These are phyloP conservation scores for Acleris literana DNA, from an alignment of 2,888 invertebrate genomes.

Conservation along the genomic window DNA sequence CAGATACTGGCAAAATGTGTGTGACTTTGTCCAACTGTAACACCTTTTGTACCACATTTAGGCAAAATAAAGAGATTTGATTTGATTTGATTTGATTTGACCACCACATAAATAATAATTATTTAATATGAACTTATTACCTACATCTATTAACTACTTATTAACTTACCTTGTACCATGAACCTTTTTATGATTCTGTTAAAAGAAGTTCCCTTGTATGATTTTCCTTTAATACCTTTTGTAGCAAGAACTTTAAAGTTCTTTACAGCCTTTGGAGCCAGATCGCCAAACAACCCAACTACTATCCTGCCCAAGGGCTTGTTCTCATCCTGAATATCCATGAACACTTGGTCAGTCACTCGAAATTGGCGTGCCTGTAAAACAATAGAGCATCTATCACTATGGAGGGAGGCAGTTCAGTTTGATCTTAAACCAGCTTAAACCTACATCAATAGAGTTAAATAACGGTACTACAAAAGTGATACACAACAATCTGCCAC, in stretches of 20 bases:
- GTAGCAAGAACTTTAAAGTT: slow-evolving; percentile 94
- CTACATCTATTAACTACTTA: too few species aligned
- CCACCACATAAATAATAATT: too few species aligned
- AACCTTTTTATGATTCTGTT: slow-evolving; percentile 94
- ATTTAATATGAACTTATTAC: too few species aligned
- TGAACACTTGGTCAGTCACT: slow-evolving; percentile 91
- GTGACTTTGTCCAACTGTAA: too few species aligned
- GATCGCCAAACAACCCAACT: slow-evolving; percentile 94
- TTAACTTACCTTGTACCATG: slow-evolving; percentile 92
- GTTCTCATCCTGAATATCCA: slow-evolving; percentile 90
- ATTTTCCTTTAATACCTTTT: slow-evolving; percentile 88
- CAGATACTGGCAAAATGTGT: too few species aligned
- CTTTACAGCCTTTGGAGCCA: slow-evolving; percentile 92
- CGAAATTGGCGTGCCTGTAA: slow-evolving; percentile 85
- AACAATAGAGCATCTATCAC: slow-evolving; percentile 14
- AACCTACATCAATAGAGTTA: slow-evolving; percentile 47
- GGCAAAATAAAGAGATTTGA: too few species aligned
- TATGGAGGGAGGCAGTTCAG: background rate
- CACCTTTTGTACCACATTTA: too few species aligned
- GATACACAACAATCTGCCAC: slow-evolving; percentile 40
- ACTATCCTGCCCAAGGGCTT: slow-evolving; percentile 89
- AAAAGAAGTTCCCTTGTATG: slow-evolving; percentile 91
- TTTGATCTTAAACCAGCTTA: background rate
- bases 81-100: too few species aligned
- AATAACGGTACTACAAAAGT: slow-evolving; percentile 43